Percentiles rank a stretch among this genome's conserved stretches.
Evolutionary conservation across 2,113 vertebrate genomes (phyloP).

Genomic region (Sphyrna mokarran): DNA sequence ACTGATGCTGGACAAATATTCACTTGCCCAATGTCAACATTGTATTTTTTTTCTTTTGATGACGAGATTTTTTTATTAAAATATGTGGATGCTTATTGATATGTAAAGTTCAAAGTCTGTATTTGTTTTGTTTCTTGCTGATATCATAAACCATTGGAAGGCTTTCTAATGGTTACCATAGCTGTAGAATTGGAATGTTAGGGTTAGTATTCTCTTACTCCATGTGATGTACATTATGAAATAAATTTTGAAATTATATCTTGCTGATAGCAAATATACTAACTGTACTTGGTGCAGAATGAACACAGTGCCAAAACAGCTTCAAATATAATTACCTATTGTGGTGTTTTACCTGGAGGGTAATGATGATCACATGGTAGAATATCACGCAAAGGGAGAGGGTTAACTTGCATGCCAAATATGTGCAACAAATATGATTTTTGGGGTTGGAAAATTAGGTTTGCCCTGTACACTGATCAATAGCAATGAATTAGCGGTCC

Average conservation of each 20-base stretch:
- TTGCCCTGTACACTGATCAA: background rate
- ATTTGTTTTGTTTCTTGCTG: background rate
- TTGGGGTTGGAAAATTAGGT: background rate
- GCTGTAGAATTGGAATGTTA: too few relatives aligned
- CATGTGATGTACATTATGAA: too few relatives aligned
- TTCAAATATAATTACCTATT: background rate
- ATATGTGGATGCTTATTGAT: too few relatives aligned
- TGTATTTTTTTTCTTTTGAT: too few relatives aligned
- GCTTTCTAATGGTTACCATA: too few relatives aligned
- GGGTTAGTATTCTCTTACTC: too few relatives aligned
- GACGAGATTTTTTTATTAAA: too few relatives aligned
- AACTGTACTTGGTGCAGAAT: background rate
- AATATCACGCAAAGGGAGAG: background rate
- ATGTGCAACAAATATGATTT: background rate
- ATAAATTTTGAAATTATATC: too few relatives aligned
- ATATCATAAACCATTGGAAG: background rate
- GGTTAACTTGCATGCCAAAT: background rate
- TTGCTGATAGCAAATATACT: too few relatives aligned
- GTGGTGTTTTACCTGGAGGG: background rate
- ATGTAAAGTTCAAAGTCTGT: background rate
- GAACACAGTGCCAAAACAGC: background rate
- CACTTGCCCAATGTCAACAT: too few relatives aligned
- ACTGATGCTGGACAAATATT: too few relatives aligned
- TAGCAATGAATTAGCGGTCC: background rate
- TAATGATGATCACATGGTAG: background rate